Conservation (phyloP, 1,140 invertebrate species). For the Drosophila tristis region DNA sequence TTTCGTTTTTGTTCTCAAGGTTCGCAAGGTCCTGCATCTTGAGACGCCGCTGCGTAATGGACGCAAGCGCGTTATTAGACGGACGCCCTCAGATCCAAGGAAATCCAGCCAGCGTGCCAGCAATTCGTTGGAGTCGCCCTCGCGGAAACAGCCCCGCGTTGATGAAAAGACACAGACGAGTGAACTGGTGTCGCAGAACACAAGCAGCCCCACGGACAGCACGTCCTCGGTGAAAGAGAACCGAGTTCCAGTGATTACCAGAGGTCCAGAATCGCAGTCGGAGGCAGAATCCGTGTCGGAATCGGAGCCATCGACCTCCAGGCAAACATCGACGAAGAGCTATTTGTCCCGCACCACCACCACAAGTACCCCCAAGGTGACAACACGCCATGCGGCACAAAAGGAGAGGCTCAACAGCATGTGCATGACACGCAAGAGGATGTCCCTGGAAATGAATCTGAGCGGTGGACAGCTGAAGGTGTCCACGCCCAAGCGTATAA, state of each 20-base stretch:
- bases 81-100: slow-evolving; percentile 12
- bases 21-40: slow-evolving; percentile 51
- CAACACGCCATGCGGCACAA: slow-evolving; percentile 58
- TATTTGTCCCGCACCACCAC: neutral
- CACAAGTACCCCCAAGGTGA: slow-evolving; percentile 38
- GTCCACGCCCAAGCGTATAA: slow-evolving; percentile 63
- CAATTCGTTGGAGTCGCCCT: slow-evolving; percentile 19
- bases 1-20: slow-evolving; percentile 34
- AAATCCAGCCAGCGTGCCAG: neutral
- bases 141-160: slow-evolving; percentile 57
- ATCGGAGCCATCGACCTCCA: slow-evolving; percentile 9
- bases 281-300: neutral
- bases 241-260: slow-evolving; percentile 9
- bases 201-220: slow-evolving; percentile 60
- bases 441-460: slow-evolving; percentile 64
- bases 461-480: slow-evolving; percentile 49
- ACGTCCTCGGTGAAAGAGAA: slow-evolving; percentile 66
- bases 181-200: slow-evolving; percentile 13
- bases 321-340: neutral
- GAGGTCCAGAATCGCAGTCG: neutral
- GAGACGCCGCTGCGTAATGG: slow-evolving; percentile 71
- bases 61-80: slow-evolving; percentile 55
- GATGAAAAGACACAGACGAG: slow-evolving; percentile 24
- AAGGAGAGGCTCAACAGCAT: slow-evolving; percentile 36
- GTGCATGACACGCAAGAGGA: slow-evolving; percentile 66